These are phyloP conservation scores for Scomberomorus guttatus DNA, from an alignment of 2,797 vertebrate genomes.

Conservation along the genomic window DNA sequence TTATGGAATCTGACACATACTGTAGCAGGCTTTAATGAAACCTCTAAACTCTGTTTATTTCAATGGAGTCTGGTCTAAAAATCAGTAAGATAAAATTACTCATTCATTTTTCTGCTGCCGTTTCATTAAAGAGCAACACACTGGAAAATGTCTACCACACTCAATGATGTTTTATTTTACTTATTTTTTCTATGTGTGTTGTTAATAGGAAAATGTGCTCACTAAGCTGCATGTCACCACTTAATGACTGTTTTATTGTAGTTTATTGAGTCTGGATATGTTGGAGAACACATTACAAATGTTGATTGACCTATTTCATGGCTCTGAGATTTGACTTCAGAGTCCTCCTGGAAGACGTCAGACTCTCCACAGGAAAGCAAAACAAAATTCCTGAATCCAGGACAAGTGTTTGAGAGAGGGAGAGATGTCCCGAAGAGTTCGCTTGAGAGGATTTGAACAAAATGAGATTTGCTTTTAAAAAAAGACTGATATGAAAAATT, in stretches of 20 bases:
- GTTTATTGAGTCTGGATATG: background rate
- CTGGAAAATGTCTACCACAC: background rate
- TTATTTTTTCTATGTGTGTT: no score
- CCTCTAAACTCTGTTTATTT: background rate
- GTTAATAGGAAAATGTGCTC: background rate
- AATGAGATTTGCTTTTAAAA: background rate
- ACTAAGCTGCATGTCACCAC: no score
- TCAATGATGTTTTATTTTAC: background rate
- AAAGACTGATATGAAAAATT: background rate
- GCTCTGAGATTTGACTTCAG: conserved; percentile 31
- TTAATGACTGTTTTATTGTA: background rate
- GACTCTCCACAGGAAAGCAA: conserved; percentile 50
- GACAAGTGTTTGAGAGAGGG: conserved; percentile 45
- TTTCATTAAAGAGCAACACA: background rate
- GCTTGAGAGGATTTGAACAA: conserved; percentile 7
- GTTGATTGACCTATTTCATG: background rate
- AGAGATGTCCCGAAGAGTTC: conserved; percentile 1
- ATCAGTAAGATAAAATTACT: background rate
- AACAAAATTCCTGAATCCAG: conserved; percentile 65
- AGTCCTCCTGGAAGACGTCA: conserved; percentile 32
- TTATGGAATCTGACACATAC: no score
- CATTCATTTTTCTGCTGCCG: background rate
- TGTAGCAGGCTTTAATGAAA: no score
- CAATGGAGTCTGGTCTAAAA: background rate
- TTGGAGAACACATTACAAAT: background rate